Evolutionary conservation across 1,140 invertebrate genomes (phyloP), one percentile per base, ranked within the genome.

Genomic region (Drosophila lacertosa): DNA sequence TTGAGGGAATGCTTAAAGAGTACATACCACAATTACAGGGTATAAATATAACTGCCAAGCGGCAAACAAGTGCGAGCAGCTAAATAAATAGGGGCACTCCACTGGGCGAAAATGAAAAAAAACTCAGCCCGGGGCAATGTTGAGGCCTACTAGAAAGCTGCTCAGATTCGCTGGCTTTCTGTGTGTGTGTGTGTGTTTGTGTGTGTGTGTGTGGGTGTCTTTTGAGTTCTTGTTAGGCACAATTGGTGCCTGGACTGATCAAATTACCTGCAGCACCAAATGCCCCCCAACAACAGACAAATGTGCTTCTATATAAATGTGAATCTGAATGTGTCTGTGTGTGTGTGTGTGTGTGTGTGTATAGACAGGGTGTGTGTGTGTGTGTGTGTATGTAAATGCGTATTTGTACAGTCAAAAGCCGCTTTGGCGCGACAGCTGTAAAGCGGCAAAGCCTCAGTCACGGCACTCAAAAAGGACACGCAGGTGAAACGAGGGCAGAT

Each of bases 381-480:
- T 59, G 29, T 64, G 32, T 50, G 47, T 16, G 15, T 69, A 37
- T 68, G 48, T 59, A 50, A 26, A 37, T 55, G 54, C 33, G 20
- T 73, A 62, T 74, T 77, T 77, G 55, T 74, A 45, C 65, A 70
- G 42, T 54, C 58, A 53, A 60, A 62, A 75, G 62, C 48, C 47
- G 70, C 62, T 77, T 77, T 24, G 35, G 22, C 11, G 35, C 20
- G 50, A 50, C 55, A 68, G 44, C 51, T 50, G 60, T 57, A 70
- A 70, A 66, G 54, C 63, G 55, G 29, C 53, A 58, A 62, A 68
- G 18, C 40, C 32, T 51, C 9, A 37, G 26, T 15, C 50, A 18
- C 59, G 42, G 40, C 13, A 54, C 39, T 35, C 20, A 22, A 20
- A 13, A 29, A 13, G 7, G 37, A 9, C 24, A 22, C 29, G 40